These are phyloP conservation scores for Pseudocheirus occidentalis DNA, from an alignment of 2,797 vertebrate species.

Conservation along the genomic window DNA sequence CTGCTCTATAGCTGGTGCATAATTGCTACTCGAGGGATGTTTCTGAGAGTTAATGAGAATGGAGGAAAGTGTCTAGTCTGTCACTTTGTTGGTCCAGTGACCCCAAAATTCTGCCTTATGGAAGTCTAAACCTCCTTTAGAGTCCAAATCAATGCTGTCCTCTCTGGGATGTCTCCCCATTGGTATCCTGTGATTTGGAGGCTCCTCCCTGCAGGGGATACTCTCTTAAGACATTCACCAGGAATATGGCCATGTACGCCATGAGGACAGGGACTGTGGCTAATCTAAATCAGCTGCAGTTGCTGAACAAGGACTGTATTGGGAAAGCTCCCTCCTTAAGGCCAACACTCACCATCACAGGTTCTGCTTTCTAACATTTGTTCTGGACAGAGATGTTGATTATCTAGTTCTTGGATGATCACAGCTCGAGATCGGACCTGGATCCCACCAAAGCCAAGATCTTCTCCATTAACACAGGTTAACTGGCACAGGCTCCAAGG, in stretches of 20 bases:
- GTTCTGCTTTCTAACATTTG: constrained; percentile 93
- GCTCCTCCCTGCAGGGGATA: background rate
- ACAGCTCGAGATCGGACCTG: constrained; percentile 95
- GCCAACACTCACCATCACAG: constrained; percentile 88
- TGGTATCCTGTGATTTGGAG: background rate
- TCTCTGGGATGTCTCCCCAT: background rate
- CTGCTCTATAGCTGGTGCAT: background rate
- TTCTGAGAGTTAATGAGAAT: background rate
- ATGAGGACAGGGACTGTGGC: background rate
- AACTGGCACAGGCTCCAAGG: constrained; percentile 95
- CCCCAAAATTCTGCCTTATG: background rate
- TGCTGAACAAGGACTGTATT: background rate
- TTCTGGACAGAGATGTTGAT: constrained; percentile 94
- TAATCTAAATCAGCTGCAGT: background rate
- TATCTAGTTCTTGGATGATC: constrained; percentile 95
- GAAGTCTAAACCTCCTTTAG: background rate
- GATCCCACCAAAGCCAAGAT: constrained; percentile 92
- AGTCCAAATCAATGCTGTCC: background rate
- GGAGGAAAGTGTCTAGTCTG: background rate
- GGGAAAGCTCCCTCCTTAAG: background rate
- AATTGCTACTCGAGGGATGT: background rate
- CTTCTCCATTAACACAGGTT: constrained; percentile 93
- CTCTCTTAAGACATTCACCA: background rate
- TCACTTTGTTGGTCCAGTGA: background rate
- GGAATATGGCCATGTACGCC: background rate